Base-by-base conservation (phyloP, 1,140 invertebrate genomes). In the Drosophila grimshawi region DNA sequence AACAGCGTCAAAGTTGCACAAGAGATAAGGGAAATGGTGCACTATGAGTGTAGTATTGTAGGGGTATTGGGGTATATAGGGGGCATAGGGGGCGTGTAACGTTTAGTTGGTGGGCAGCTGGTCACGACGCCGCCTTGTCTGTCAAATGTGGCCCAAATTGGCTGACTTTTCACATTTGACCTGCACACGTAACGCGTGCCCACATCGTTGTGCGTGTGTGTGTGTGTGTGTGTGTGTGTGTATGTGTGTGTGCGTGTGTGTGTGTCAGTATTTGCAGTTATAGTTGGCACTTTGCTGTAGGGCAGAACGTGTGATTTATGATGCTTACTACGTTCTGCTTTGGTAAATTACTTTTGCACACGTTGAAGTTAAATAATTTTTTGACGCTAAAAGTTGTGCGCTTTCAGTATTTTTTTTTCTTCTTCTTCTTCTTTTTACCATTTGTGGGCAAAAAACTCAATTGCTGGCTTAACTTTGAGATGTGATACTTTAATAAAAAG, bases 161-260 rank as follows among this genome's bases (percentile, higher is more conserved):
- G 83, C 77, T 89, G 83, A 83, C 83, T 88, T 89, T 53, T 88
- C 85, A 85, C 83, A 88, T 88, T 83, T 88, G 83, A 88, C 85
- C 80, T 88, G 83, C 64, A 81, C 82, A 86, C 81, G 82, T 86
- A 86, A 78, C 66, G 75, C 78, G 49, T 63, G 46, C n/a, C 4
- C 33, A 37, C 52, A 19, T 45, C 4, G 4, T 48, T 32, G 8
- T 8, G 29, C 48, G 39, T 27, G 30, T 8, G 29, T 55, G 39
- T 27, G 30, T 63, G 7, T 29, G 4, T 41, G 37, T 39, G 27
- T 55, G 4, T 29, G 45, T 32, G 27, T 27, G n/a, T 27, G 10
- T 29, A 11, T 45, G n/a, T 62, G 19, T 51, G 3, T 41, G 27
- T 41, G 32, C 48, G 32, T 48, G 63, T 53, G 57, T 52, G 30